Evolutionary conservation across 2,888 invertebrate species (phyloP), one percentile per base, ranked within the genome.

Genomic region (Petrolisthes cinctipes): DNA sequence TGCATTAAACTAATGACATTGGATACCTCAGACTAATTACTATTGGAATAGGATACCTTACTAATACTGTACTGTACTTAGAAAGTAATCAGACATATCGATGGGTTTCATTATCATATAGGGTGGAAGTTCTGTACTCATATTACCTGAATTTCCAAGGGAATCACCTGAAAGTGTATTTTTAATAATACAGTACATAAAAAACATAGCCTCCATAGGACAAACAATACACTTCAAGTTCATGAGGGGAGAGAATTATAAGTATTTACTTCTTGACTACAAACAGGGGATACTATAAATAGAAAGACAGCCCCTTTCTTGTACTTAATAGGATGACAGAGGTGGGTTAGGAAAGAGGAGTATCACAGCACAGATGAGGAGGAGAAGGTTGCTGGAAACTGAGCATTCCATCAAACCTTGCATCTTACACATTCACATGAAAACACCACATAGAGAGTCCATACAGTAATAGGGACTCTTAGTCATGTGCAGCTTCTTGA

Each of bases 301-400:
- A 75, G 87, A 88, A 88, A 88, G 83, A 88, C 75, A 88, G 87
- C 87, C 87, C 87, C 87, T 88, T 88, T 88, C 84, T 84, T 84
- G 87, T 83, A 88, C 84, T 80, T 88, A 81, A 88, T 88, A 88
- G 87, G 87, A 83, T 88, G 83, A 86, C 68, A 87, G 83, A 88
- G 87, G 84, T 81, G 23, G 86, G 86, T 80, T 20, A 86, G 87
- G 87, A 75, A 61, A 75, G 68, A 88, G 80, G 87, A 88, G 54
- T 81, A 81, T 75, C 81, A 83, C 73, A 88, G 87, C 83, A 66
- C 51, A 81, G 81, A 71, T 75, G 81, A 83, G 68, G 37, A 83
- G 57, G 81, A 81, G 80, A 37, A 83, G 73, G 83, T 78, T 83
- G 87, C 73, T 75, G 75, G 56, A 84, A 37, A 57, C 5, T 66